A percentile compares a stretch with the other conserved stretches of the same genome.
phyloP scores from a whole-genome alignment of 2,888 invertebrate genomes.

The Agrenia bidenticulata region DNA sequence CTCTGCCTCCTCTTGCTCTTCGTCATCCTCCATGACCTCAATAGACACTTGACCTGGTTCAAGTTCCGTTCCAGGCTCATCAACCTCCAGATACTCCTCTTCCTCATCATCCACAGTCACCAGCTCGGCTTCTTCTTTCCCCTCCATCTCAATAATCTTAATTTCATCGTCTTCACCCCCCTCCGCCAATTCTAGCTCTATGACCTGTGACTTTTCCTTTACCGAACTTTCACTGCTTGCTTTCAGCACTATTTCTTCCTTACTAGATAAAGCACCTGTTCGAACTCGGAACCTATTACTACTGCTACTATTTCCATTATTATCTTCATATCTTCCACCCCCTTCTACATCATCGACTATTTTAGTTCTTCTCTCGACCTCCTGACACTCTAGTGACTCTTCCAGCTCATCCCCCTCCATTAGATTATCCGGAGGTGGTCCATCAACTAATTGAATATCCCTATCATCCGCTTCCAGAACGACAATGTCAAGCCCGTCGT shows the following conservation, averaged over 20 bases:
- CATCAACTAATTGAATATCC: constrained; percentile 9
- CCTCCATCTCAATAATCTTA: constrained; percentile 1
- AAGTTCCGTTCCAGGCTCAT: neutral
- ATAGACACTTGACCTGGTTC: constrained; percentile 14
- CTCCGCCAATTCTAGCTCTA: too few relatives aligned
- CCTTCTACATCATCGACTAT: too few relatives aligned
- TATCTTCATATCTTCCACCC: too few relatives aligned
- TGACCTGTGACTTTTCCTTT: too few relatives aligned
- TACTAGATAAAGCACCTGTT: too few relatives aligned
- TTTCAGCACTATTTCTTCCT: too few relatives aligned
- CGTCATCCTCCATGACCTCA: constrained; percentile 11
- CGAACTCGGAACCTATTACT: too few relatives aligned
- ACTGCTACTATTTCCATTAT: too few relatives aligned
- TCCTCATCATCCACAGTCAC: constrained; percentile 17
- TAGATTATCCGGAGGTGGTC: neutral
- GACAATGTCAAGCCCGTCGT: neutral
- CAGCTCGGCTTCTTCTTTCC: constrained; percentile 15
- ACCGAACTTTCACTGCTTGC: too few relatives aligned
- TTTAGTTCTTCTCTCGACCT: too few relatives aligned
- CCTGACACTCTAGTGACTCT: neutral
- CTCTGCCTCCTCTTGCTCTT: constrained; percentile 17
- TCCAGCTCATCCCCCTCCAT: constrained; percentile 9
- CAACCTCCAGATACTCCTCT: constrained; percentile 15
- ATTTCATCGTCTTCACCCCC: constrained; percentile 24
- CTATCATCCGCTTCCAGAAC: constrained; percentile 14